A percentile compares a stretch with the other conserved stretches of the same genome.
phyloP scores from a whole-genome alignment of 1,140 invertebrate species.

The Drosophila oshimai region DNA sequence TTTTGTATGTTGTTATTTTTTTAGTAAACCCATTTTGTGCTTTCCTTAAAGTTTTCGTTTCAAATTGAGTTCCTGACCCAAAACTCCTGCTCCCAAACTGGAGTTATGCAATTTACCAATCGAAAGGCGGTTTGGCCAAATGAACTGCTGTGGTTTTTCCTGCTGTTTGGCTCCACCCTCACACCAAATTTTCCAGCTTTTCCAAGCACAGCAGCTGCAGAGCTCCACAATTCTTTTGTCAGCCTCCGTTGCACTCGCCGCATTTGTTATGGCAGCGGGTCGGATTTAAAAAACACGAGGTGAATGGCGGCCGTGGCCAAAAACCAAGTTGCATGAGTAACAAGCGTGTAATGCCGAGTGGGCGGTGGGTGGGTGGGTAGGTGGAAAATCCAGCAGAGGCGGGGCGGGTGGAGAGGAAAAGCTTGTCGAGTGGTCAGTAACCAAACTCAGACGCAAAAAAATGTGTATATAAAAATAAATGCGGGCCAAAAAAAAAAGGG shows the following conservation, averaged over 20 bases:
- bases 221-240: constrained; percentile 46
- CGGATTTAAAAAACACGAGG: constrained; percentile 34
- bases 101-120: constrained; percentile 66
- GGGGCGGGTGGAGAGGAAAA: neutral
- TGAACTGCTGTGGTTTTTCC: constrained; percentile 27
- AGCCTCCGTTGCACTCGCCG: constrained; percentile 2
- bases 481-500: constrained; percentile 1
- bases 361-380: neutral
- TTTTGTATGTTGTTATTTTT: no score
- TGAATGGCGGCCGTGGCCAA: constrained; percentile 32
- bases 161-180: neutral
- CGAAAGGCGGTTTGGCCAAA: constrained; percentile 46
- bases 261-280: constrained; percentile 38
- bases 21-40: no score
- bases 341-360: constrained; percentile 64
- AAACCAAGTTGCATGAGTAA: constrained; percentile 68
- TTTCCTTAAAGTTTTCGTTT: no score
- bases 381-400: neutral
- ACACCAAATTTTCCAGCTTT: constrained; percentile 1
- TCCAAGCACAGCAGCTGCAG: neutral
- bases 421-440: constrained; percentile 37
- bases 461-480: constrained; percentile 15
- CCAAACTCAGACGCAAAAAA: constrained; percentile 17
- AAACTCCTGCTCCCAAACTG: neutral
- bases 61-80: neutral